These are phyloP conservation scores for Anaspis maculata DNA, from an alignment of 2,888 invertebrate species.

Conservation along the genomic window DNA sequence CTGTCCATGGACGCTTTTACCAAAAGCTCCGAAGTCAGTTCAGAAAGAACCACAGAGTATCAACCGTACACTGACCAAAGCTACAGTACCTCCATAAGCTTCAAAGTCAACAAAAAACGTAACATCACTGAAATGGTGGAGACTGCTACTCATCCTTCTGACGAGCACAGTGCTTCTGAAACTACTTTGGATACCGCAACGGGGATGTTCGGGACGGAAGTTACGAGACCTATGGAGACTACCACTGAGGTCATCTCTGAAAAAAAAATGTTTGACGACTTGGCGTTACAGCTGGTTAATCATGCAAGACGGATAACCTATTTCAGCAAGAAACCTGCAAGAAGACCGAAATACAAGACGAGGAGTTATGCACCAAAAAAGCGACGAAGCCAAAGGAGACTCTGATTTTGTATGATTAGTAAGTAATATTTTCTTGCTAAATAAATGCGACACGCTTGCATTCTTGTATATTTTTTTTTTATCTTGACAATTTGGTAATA, in stretches of 20 bases:
- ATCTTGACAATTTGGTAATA: too few relatives aligned
- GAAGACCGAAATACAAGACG: conserved; percentile 23
- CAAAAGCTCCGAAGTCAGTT: too few relatives aligned
- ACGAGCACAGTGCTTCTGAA: conserved; percentile 3
- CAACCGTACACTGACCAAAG: conserved; percentile 42
- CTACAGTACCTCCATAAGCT: conserved; percentile 47
- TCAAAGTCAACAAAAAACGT: conserved; percentile 45
- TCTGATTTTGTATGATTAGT: too few relatives aligned
- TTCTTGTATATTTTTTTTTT: too few relatives aligned
- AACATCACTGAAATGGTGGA: too few relatives aligned
- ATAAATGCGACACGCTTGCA: too few relatives aligned
- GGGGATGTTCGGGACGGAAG: conserved; percentile 13
- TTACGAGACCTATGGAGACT: conserved; percentile 19
- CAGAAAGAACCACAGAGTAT: conserved; percentile 15
- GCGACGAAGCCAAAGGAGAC: conserved; percentile 7
- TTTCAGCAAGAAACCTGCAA: conserved; percentile 21
- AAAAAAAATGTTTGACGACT: conserved; percentile 29
- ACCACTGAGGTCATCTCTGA: conserved; percentile 10
- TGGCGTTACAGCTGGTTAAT: conserved; percentile 38
- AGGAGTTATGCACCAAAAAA: conserved; percentile 14
- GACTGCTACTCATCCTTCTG: conserved; percentile 1
- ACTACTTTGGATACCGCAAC: conserved; percentile 18
- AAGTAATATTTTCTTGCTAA: too few relatives aligned
- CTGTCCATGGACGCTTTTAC: too few relatives aligned
- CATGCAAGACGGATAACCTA: conserved; percentile 38